phyloP scores from a whole-genome alignment of 1,140 invertebrate genomes.

The Cryptotermes secundus region DNA sequence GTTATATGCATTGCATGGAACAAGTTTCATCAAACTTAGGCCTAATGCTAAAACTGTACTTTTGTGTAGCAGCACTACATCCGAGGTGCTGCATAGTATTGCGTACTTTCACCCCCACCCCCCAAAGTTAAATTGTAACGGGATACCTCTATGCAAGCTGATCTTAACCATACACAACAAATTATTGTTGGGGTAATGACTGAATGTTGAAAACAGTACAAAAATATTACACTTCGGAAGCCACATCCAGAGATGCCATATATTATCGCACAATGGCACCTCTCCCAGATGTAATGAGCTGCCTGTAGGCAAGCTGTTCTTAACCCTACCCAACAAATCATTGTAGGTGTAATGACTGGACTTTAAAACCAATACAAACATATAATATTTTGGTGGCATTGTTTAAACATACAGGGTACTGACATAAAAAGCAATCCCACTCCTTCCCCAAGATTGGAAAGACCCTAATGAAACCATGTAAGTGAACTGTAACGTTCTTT shows the following conservation, averaged over 20 bases:
- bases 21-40: background rate
- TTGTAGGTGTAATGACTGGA: background rate
- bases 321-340: background rate
- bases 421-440: background rate
- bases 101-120: background rate
- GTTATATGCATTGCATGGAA: slow-evolving; percentile 3
- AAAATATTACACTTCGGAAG: too few species aligned
- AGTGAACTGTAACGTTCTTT: background rate
- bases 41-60: slow-evolving; percentile 1
- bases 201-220: too few species aligned
- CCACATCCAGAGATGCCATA: background rate
- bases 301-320: background rate
- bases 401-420: background rate
- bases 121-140: too few species aligned
- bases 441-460: background rate
- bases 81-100: background rate
- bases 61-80: background rate
- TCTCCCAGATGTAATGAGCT: background rate
- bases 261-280: background rate
- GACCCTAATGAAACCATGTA: background rate
- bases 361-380: background rate
- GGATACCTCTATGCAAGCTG: background rate
- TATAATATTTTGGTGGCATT: background rate
- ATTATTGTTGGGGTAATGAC: too few species aligned
- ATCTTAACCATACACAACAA: background rate